Base-by-base conservation (phyloP, 2,888 invertebrate genomes). In the Drosophila mayaguana region DNA sequence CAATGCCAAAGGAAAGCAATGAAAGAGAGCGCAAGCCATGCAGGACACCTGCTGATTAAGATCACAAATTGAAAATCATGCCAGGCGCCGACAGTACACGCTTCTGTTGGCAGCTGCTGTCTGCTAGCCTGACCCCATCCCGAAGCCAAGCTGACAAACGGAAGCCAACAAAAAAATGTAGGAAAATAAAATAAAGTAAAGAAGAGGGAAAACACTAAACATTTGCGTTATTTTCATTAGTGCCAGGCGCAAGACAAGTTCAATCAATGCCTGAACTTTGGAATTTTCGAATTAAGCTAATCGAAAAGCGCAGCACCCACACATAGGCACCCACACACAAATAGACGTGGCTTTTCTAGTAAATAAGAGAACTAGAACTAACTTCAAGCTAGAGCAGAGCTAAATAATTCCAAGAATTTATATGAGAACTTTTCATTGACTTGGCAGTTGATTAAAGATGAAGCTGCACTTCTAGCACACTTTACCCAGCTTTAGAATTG, bases 21-120 rank as follows among this genome's bases (percentile, higher is more conserved):
- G 65, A 54, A 64, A 53, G 22, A 43, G 55, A 57, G 46, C 51
- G 34, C 45, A 72, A 69, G 68, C 57, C 74, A 69, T 75, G 75
- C 67, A 80, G 79, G 89, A 88, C 90, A 90, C 91, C 91, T 91
- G 91, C 91, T 91, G 90, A 90, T 91, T 88, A 88, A 87, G 89
- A 91, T 91, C 91, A 80, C 89, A 90, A 91, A 90, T 90, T 90
- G 90, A 89, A 91, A 89, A 88, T 85, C 85, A 85, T 78, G 80
- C 75, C 62, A 65, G 69, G 28, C 73, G 56, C 60, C 71, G 78
- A 70, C 72, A 76, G 80, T 61, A 82, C 79, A 79, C 55, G 80
- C 67, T 71, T 59, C 48, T 45, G 45, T 48, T 48, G 34, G n/a
- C 12, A 42, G 40, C 68, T 68, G 68, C 43, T 32, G 46, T 32